Conservation (phyloP, 2,888 invertebrate species). For the Chorisops tibialis region DNA sequence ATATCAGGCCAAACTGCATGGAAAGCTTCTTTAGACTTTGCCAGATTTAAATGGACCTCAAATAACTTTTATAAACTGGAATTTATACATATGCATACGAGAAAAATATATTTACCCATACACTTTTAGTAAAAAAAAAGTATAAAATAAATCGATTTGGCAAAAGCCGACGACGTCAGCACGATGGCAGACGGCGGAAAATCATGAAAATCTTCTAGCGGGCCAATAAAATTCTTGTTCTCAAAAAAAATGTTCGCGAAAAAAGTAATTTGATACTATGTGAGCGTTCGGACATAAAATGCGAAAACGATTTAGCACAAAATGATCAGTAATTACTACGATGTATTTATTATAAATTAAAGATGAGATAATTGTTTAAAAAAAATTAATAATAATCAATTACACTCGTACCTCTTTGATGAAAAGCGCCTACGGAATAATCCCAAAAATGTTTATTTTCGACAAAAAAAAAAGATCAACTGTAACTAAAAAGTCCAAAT, state of each 20-base stretch:
- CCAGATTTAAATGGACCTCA: too few relatives aligned
- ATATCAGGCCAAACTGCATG: too few relatives aligned
- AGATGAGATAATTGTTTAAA: neutral
- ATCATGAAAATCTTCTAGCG: slow-evolving; percentile 14
- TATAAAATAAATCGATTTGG: slow-evolving; percentile 4
- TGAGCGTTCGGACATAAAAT: neutral
- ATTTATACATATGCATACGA: too few relatives aligned
- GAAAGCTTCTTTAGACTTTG: too few relatives aligned
- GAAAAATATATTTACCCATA: too few relatives aligned
- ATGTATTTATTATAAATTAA: neutral
- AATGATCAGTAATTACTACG: neutral
- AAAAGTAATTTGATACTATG: slow-evolving; percentile 14
- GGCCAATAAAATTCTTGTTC: slow-evolving; percentile 21
- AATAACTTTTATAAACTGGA: too few relatives aligned
- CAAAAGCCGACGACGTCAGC: slow-evolving; percentile 2
- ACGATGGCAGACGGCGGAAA: neutral
- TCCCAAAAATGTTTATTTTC: slow-evolving; percentile 13
- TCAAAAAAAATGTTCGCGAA: slow-evolving; percentile 12
- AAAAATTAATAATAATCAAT: too few relatives aligned
- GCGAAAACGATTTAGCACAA: neutral
- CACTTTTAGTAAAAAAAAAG: too few relatives aligned
- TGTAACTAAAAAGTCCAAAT: neutral
- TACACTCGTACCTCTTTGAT: slow-evolving; percentile 4
- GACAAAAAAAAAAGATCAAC: slow-evolving; percentile 3
- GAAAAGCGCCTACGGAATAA: slow-evolving; percentile 18